A percentile compares a stretch with the other conserved stretches of the same genome.
Conservation (phyloP, 2,888 invertebrate genomes). For the Lasioglossum oenotherae region DNA sequence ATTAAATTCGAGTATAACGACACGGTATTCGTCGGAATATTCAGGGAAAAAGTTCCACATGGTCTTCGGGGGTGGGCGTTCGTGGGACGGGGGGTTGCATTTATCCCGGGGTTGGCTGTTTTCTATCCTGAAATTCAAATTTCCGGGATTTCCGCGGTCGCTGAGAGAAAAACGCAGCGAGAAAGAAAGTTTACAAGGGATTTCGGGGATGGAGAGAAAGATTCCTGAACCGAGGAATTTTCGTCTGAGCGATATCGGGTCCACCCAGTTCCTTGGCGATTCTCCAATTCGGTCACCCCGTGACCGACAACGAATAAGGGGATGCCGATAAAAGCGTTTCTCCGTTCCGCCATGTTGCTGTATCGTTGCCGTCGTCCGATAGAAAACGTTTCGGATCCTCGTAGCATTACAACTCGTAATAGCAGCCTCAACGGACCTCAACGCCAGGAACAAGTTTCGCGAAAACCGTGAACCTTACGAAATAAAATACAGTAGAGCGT, state of each 20-base stretch:
- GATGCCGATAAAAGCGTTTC: slow-evolving; percentile 23
- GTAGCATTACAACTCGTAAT: background rate
- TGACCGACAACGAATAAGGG: slow-evolving; percentile 12
- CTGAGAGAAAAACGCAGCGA: background rate
- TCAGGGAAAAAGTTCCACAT: background rate
- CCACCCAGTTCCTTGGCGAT: slow-evolving; percentile 37
- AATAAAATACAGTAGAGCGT: too few species aligned
- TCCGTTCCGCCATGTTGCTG: slow-evolving; percentile 11
- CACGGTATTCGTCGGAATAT: background rate
- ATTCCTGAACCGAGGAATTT: slow-evolving; percentile 35
- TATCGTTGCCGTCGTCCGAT: slow-evolving; percentile 32
- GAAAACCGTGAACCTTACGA: background rate
- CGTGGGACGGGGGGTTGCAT: background rate
- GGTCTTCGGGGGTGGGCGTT: background rate
- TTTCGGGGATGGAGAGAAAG: slow-evolving; percentile 29
- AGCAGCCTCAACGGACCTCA: background rate
- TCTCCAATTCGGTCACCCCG: slow-evolving; percentile 63
- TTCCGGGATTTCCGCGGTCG: slow-evolving; percentile 11
- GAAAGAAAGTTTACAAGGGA: slow-evolving; percentile 31
- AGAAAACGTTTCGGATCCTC: slow-evolving; percentile 1
- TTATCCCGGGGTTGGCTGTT: slow-evolving; percentile 2
- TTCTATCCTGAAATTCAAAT: slow-evolving; percentile 19
- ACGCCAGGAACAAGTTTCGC: background rate
- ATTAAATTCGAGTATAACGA: slow-evolving; percentile 8
- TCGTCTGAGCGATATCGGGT: slow-evolving; percentile 16